Percentiles rank a stretch among this genome's conserved stretches.
Conservation (phyloP, 2,888 invertebrate genomes). For the Stenchaetothrips biformis region DNA sequence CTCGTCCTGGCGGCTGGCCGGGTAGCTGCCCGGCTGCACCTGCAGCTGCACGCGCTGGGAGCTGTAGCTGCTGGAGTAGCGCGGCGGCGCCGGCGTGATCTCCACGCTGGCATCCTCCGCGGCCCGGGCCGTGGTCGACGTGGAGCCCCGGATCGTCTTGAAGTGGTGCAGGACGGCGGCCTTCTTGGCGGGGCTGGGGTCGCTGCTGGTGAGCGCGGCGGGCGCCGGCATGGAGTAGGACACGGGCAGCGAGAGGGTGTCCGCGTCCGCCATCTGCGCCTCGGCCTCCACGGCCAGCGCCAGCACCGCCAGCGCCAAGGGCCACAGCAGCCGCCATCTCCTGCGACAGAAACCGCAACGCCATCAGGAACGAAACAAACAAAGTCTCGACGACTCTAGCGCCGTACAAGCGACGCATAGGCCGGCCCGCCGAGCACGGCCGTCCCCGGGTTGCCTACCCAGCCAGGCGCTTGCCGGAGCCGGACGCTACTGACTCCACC, state of each 20-base stretch:
- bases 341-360: not conserved
- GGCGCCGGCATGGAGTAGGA: constrained; percentile 10
- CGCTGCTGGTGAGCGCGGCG: not conserved
- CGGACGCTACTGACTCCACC: no score
- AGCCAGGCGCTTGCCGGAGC: not conserved
- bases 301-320: not conserved
- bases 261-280: not conserved
- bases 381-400: not conserved
- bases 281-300: not conserved
- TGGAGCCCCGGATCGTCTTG: constrained; percentile 7
- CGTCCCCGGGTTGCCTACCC: not conserved
- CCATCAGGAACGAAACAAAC: not conserved
- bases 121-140: not conserved
- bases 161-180: constrained; percentile 17
- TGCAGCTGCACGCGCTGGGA: constrained; percentile 10
- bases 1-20: constrained; percentile 6
- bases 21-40: not conserved
- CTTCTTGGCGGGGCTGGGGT: constrained; percentile 3
- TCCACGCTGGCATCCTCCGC: not conserved
- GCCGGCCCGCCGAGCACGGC: not conserved
- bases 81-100: constrained; percentile 8
- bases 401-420: not conserved
- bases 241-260: constrained; percentile 14
- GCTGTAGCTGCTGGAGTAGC: constrained; percentile 12
- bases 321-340: constrained; percentile 6